A percentile compares a stretch with the other conserved stretches of the same genome.
Conservation (phyloP, 53 echinoderm and acorn worm genomes). For the Henricia sp. region DNA sequence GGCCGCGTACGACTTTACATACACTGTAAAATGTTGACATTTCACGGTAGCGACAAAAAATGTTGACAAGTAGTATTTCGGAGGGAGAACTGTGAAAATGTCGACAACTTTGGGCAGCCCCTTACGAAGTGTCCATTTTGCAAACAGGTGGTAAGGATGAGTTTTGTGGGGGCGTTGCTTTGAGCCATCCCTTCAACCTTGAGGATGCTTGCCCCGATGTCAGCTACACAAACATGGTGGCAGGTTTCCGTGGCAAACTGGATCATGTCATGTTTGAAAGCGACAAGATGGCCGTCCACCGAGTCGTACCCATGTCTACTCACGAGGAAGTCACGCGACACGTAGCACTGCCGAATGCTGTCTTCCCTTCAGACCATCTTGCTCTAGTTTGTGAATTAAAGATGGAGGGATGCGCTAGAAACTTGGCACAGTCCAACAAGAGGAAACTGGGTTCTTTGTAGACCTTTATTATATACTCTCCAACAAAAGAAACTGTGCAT, state of each 20-base stretch:
- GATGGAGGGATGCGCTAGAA: conserved; percentile 65
- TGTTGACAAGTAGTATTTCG: no score
- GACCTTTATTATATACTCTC: no score
- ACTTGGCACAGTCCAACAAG: no score
- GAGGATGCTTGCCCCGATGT: conserved; percentile 71
- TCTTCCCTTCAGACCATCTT: conserved; percentile 97
- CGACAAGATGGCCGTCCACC: conserved; percentile 56
- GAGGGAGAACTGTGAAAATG: no score
- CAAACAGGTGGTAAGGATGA: conserved; percentile 87
- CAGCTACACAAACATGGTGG: conserved; percentile 92
- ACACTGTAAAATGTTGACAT: no score
- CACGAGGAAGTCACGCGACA: conserved; percentile 81
- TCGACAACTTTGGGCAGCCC: no score
- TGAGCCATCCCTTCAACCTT: conserved; percentile 67
- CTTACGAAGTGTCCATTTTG: no score
- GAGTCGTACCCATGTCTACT: conserved; percentile 86
- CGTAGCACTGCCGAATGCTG: conserved; percentile 87
- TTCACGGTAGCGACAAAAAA: no score
- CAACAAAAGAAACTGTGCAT: no score
- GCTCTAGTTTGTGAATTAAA: conserved; percentile 83
- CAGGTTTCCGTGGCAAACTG: conserved; percentile 83
- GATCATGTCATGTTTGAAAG: conserved; percentile 82
- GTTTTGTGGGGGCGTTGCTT: conserved; percentile 81
- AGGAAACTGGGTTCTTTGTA: no score
- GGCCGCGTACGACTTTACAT: no score